Evolutionary conservation across 2,113 vertebrate species (phyloP).

Genomic region (Ophiodon elongatus): DNA sequence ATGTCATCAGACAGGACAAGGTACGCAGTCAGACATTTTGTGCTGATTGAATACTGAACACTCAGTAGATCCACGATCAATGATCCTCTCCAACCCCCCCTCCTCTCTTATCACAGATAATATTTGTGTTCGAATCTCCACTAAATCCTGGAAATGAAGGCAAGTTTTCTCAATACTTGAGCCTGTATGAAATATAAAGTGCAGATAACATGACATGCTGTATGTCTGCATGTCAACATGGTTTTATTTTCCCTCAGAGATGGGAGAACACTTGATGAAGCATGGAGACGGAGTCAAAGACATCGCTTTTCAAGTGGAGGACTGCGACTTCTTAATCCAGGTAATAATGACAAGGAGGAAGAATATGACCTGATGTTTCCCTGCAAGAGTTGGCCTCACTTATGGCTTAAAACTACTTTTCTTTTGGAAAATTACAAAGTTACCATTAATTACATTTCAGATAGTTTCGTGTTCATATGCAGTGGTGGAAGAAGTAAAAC

Average conservation of each 20-base stretch:
- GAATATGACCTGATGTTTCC: neutral
- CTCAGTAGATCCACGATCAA: neutral
- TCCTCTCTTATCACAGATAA: constrained; percentile 77
- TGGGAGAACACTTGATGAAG: constrained; percentile 83
- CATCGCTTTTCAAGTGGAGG: constrained; percentile 88
- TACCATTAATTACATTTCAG: neutral
- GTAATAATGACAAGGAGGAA: constrained; percentile 59
- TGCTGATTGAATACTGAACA: neutral
- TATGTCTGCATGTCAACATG: neutral
- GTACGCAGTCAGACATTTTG: constrained; percentile 52
- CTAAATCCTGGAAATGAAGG: constrained; percentile 88
- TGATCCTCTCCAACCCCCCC: neutral
- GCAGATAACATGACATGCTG: neutral
- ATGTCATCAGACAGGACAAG: constrained; percentile 87
- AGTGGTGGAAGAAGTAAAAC: too few relatives aligned
- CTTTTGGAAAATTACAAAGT: neutral
- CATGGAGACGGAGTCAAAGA: constrained; percentile 88
- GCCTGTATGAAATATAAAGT: neutral
- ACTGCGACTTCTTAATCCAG: constrained; percentile 87
- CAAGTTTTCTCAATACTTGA: constrained; percentile 33
- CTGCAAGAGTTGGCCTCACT: neutral
- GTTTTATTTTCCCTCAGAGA: constrained; percentile 70
- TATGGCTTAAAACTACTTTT: neutral
- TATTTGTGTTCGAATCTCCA: constrained; percentile 84
- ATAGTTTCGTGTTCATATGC: neutral